These are phyloP conservation scores for Otus sunia DNA, from an alignment of 2,113 vertebrate species.

Conservation along the genomic window DNA sequence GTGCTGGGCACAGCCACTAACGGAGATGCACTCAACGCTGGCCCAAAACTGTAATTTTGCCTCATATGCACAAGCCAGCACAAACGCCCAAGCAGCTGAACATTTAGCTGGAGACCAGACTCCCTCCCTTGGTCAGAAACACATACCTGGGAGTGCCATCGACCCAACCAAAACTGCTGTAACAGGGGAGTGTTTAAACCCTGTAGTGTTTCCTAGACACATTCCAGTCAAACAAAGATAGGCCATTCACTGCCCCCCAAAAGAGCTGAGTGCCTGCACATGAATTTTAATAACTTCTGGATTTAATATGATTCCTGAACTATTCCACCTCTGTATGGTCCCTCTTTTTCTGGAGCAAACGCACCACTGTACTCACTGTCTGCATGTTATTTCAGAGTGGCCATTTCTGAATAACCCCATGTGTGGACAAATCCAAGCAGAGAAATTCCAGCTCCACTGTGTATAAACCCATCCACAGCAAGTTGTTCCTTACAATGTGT, in stretches of 20 bases:
- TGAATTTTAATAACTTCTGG: not conserved
- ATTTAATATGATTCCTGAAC: not conserved
- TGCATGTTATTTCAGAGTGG: not conserved
- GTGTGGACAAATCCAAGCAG: not conserved
- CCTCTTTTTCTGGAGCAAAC: not conserved
- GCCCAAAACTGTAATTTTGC: not conserved
- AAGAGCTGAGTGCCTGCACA: not conserved
- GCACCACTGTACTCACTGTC: fast-evolving
- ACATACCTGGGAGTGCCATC: too few species aligned
- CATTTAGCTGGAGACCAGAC: not conserved
- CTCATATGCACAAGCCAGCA: not conserved
- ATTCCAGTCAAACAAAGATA: not conserved
- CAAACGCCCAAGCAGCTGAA: not conserved
- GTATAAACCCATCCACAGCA: not conserved
- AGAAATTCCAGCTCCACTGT: not conserved
- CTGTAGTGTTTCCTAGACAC: not conserved
- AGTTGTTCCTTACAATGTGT: not conserved
- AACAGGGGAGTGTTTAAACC: not conserved
- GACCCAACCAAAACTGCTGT: fast-evolving
- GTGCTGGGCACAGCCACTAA: not conserved
- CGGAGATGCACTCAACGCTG: fast-evolving
- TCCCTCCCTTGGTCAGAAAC: not conserved
- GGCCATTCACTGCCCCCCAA: not conserved
- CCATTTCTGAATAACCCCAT: not conserved
- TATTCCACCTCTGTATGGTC: not conserved